phyloP scores from a whole-genome alignment of 2,888 invertebrate species.

The Drosophila nr. perissopoda region DNA sequence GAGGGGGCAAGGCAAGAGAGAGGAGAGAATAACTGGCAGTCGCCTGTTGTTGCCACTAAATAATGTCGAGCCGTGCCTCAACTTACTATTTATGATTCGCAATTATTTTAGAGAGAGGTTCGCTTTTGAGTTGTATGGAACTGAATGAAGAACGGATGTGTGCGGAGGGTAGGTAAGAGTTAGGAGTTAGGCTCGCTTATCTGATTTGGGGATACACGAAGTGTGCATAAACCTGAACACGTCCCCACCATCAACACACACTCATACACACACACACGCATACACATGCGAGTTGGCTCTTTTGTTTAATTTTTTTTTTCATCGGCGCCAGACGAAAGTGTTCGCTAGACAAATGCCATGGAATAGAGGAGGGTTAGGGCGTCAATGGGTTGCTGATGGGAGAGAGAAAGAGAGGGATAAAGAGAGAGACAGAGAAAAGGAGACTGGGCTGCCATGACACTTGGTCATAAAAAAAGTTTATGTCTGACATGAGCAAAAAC shows the following conservation, averaged over 20 bases:
- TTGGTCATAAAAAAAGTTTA: constrained; percentile 83
- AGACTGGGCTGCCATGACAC: constrained; percentile 81
- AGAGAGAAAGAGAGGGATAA: neutral
- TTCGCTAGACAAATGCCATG: constrained; percentile 68
- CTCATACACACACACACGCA: constrained; percentile 23
- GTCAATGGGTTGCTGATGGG: constrained; percentile 14
- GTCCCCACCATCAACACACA: constrained; percentile 24
- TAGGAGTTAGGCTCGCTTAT: constrained; percentile 54
- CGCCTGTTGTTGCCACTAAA: constrained; percentile 62
- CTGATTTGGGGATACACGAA: constrained; percentile 71
- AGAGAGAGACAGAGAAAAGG: neutral
- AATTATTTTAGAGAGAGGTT: constrained; percentile 62
- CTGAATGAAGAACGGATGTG: neutral
- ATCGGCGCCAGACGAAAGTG: constrained; percentile 69
- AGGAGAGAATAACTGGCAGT: constrained; percentile 26
- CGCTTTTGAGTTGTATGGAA: constrained; percentile 6
- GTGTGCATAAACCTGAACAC: constrained; percentile 60
- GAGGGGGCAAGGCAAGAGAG: neutral
- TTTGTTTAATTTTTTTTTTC: constrained; percentile 40
- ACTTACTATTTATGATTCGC: constrained; percentile 71
- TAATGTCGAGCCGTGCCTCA: constrained; percentile 67
- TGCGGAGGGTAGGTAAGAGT: neutral
- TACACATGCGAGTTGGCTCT: constrained; percentile 18
- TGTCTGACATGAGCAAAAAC: constrained; percentile 84
- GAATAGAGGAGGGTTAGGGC: neutral